Percentiles rank a stretch among this genome's conserved stretches.
Evolutionary conservation across 2,797 vertebrate genomes (phyloP).

Genomic region (Siniperca undulata): DNA sequence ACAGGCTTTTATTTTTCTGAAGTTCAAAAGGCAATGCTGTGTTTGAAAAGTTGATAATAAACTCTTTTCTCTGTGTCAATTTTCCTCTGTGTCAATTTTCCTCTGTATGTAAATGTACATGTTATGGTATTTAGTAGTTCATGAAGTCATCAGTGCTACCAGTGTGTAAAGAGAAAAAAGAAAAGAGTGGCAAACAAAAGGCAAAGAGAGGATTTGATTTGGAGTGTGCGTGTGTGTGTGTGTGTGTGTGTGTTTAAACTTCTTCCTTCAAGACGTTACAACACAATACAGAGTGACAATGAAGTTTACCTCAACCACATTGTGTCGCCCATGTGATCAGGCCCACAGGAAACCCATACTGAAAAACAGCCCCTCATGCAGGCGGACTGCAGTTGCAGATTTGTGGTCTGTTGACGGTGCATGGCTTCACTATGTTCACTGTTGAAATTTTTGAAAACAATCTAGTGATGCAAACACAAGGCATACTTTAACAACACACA

Average conservation of each 20-base stretch:
- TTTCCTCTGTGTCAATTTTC: too few species aligned
- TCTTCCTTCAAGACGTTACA: neutral
- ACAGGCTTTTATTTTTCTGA: neutral
- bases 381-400: neutral
- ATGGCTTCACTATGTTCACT: neutral
- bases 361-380: neutral
- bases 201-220: too few species aligned
- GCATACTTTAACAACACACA: neutral
- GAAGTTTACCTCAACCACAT: neutral
- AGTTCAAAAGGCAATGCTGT: neutral
- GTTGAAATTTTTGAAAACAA: neutral
- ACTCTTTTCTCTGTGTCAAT: neutral
- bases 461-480: neutral
- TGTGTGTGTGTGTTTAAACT: too few species aligned
- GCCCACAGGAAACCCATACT: constrained; percentile 22
- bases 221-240: too few species aligned
- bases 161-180: neutral
- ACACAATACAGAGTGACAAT: neutral
- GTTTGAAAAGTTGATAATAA: neutral
- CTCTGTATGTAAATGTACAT: too few species aligned
- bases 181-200: too few species aligned
- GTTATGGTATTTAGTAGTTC: neutral
- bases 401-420: neutral
- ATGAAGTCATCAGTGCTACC: neutral
- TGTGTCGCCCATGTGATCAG: neutral